Evolutionary conservation across 2,797 vertebrate genomes (phyloP), one percentile per base, ranked within the genome.

Genomic region (Cyclopterus lumpus): DNA sequence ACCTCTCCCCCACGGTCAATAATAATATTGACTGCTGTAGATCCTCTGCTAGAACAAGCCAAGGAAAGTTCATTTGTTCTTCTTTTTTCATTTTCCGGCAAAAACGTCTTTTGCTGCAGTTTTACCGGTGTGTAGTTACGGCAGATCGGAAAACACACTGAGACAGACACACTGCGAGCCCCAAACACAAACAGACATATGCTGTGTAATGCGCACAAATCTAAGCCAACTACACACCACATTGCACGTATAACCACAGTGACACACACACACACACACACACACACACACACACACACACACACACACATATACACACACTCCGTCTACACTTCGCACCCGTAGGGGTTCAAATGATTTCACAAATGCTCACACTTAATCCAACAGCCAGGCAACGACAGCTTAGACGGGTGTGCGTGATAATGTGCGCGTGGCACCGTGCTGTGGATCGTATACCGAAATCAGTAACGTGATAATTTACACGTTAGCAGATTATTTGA

Each of bases 341-440:
- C 61, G 58, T 7, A 26, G 69, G 85, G 82, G 46, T 75, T 84
- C 63, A 83, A 80, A 85, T 81, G 59, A 85, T 82, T 90, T 87
- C 75, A 81, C 73, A 90, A 90, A 84, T 71, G 54, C 75, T 83
- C 82, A 62, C 77, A 76, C 67, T 84, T 79, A 86, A 89, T 84
- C 84, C 85, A 84, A 81, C 78, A 82, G 77, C 66, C 73, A 68
- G 71, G 79, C 73, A 36, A 84, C 79, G 82, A 76, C 83, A 70
- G 74, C 86, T 83, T 55, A 79, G 75, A 71, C 4, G 8, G 44
- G 61, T 79, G 65, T 67, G 57, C 1, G 49, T 28, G 67, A 58
- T 18, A 22, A 46, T 73, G 42, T 61, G 60, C 71, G 9, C 66
- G 67, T 51, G 60, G 14, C 10, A 1, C 32, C 18, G 49, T 10